Evolutionary conservation across 2,113 vertebrate genomes (phyloP).

Genomic region (Atractosteus spatula): DNA sequence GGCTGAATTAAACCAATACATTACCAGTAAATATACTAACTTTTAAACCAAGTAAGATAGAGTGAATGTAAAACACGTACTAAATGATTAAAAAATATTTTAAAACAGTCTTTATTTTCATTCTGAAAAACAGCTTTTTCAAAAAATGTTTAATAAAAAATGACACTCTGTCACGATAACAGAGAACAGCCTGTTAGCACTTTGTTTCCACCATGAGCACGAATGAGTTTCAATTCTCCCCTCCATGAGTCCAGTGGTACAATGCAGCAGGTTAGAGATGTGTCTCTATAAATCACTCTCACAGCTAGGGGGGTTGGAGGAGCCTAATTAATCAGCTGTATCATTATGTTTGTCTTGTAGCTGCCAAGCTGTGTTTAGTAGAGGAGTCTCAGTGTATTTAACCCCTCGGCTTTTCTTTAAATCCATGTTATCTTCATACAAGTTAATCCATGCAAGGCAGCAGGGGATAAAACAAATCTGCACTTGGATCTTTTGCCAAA

Average conservation of each 20-base stretch:
- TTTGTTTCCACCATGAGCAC: conserved; percentile 56
- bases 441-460: conserved; percentile 25
- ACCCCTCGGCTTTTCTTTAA: conserved; percentile 62
- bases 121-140: conserved; percentile 6
- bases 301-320: conserved; percentile 71
- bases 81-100: too few relatives aligned
- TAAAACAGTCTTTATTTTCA: neutral
- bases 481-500: conserved; percentile 20
- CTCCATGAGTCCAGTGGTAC: conserved; percentile 78
- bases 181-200: conserved; percentile 70
- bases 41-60: too few relatives aligned
- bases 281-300: conserved; percentile 81
- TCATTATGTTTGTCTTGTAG: conserved; percentile 83
- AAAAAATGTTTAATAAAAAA: conserved; percentile 64
- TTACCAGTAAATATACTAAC: too few relatives aligned
- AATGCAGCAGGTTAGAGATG: conserved; percentile 75
- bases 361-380: conserved; percentile 75
- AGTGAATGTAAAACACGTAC: too few relatives aligned
- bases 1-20: too few relatives aligned
- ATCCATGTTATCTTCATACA: conserved; percentile 27
- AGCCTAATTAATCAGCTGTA: conserved; percentile 82
- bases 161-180: conserved; percentile 78
- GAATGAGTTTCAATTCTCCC: conserved; percentile 56
- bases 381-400: conserved; percentile 70
- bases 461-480: conserved; percentile 23